Base-by-base conservation (phyloP, 2,113 vertebrate genomes). In the Sinocyclocheilus rhinocerous region DNA sequence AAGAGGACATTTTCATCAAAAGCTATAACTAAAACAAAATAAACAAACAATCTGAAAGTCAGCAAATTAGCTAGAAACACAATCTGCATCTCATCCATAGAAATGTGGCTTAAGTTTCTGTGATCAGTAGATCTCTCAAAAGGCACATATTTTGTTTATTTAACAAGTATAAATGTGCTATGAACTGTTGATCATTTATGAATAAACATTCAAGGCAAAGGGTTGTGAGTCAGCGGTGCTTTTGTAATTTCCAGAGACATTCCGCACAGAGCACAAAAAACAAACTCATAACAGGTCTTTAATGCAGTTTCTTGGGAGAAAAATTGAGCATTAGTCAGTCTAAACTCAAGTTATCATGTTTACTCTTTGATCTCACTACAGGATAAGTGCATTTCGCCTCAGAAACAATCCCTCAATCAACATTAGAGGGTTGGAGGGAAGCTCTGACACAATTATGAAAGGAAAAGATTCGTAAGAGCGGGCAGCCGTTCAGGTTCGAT, bases 331-430 rank as follows among this genome's bases (percentile, higher is more conserved):
- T 70, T 20, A 10, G 29, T 4, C 7, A 36, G 16, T 18, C 29
- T 69, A 18, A 18, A 69, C 33, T 33, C 22, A 50, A 50, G 36
- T 10, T 86, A 33, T 48, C 16, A 69, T 81, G 45, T 45, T 36
- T 26, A 75, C 76, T 76, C 81, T 70, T 63, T 22, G 48, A 83
- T 52, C 69, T 83, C 76, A 81, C 81, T 57, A 36, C 39, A 65
- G 81, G 36, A 63, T 72, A 77, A 75, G 39, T 45, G 39, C 72
- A 76, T 29, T 45, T 20, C 0, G 22, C 45, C 45, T 48, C 48
- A 4, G 48, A 50, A 50, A 50, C 48, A 50, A 50, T 50, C 48
- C 26, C 70, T 76, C 24, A 76, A 87, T 76, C 76, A 87, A 61
- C 6, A 3, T 29, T 33, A 59, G 4, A 12, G 8, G 77, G n/a